These are phyloP conservation scores for Bubo blakistoni DNA, from an alignment of 2,113 vertebrate genomes.

Conservation along the genomic window DNA sequence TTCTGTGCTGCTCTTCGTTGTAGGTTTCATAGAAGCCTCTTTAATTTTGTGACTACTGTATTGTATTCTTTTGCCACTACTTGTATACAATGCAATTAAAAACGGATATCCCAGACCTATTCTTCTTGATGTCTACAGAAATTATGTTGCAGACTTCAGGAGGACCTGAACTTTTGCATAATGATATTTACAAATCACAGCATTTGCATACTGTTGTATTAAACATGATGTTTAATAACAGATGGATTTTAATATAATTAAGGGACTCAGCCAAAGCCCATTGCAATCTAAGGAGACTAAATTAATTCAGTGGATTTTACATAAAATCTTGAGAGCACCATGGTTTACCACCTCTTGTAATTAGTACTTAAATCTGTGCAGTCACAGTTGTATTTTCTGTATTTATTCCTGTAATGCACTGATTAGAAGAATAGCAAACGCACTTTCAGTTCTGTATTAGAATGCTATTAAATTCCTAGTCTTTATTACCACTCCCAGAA, in stretches of 20 bases:
- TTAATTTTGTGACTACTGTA: slow-evolving; percentile 69
- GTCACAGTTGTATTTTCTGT: slow-evolving; percentile 29
- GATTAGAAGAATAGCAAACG: slow-evolving; percentile 32
- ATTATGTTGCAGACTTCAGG: background rate
- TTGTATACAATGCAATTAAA: slow-evolving; percentile 68
- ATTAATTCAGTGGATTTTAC: slow-evolving; percentile 23
- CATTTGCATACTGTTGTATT: slow-evolving; percentile 13
- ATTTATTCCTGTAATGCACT: slow-evolving; percentile 47
- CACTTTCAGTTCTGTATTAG: slow-evolving; percentile 51
- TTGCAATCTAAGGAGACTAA: background rate
- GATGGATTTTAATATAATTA: slow-evolving; percentile 39
- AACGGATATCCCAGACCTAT: slow-evolving; percentile 18
- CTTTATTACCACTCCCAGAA: slow-evolving; percentile 51
- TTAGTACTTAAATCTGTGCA: slow-evolving; percentile 33
- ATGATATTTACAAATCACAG: background rate
- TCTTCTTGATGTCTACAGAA: slow-evolving; percentile 2
- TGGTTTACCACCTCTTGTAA: background rate
- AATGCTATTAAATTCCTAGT: slow-evolving; percentile 57
- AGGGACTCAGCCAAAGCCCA: background rate
- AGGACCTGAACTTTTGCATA: slow-evolving; percentile 23
- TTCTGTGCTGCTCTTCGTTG: slow-evolving; percentile 60
- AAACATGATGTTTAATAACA: slow-evolving; percentile 41
- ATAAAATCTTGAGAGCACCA: slow-evolving; percentile 14
- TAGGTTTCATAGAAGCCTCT: slow-evolving; percentile 54
- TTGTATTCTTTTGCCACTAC: slow-evolving; percentile 64